Base-by-base conservation (phyloP, 2,113 vertebrate genomes). In the Baryphthengus martii region DNA sequence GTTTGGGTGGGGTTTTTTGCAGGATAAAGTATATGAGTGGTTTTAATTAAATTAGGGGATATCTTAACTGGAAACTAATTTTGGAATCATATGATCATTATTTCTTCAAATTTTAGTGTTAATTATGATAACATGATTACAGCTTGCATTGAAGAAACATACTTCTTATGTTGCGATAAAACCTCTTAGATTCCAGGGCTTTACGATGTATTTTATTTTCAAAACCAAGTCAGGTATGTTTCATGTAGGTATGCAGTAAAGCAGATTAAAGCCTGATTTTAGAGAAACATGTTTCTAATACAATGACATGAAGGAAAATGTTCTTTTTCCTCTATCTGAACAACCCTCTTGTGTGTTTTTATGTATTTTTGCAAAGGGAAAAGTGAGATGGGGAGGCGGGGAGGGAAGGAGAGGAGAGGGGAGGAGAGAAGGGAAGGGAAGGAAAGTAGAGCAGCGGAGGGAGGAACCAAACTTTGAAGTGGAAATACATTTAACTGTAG, bases 401-500 rank as follows among this genome's bases (percentile, higher is more conserved):
- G 31, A 55, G 52, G 52, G 28, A 55, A 53, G 26, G 52, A 9
- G 24, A 49, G 50, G 50, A 13, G 26, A 52, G 50, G 50, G 50
- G 26, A 52, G 25, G n/a, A n/a, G n/a, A n/a, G 47, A 45, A 45
- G 45, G 45, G 45, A 45, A 26, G 50, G 25, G 21, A 49, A 23
- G 25, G 24, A 28, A 52, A 24, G 50, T 24, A 52, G 50, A 26
- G 26, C 24, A 52, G 50, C 13, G 26, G 50, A 28, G 50, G 7
- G 14, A 28, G 50, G 25, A 28, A 33, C 17, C n/a, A 33, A 39
- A 58, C 1, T 0, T 8, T 1, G 0, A 65, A 77, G 11, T 2
- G 78, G 7, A 85, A 89, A 77, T 58, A 6, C 3, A 19, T 85
- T 55, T 62, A 77, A 59, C 16, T 81, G 23, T 56, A 31, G 9